Evolutionary conservation across 1,140 invertebrate genomes (phyloP).

Genomic region (Pseudoatta argentina): DNA sequence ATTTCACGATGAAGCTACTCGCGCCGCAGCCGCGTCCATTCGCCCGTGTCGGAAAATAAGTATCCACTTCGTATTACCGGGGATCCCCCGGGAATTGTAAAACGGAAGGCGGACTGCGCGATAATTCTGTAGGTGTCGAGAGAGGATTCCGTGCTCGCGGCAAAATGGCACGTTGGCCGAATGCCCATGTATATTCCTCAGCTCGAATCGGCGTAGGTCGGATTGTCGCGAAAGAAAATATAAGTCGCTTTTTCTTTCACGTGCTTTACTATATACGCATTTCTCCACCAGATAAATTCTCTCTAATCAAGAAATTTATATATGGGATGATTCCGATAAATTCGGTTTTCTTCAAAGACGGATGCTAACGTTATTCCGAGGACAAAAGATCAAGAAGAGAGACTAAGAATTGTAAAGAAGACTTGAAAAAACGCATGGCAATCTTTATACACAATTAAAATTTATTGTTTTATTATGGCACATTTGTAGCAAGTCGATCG

Average conservation of each 20-base stretch:
- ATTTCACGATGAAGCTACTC: constrained; percentile 63
- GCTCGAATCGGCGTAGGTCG: constrained; percentile 3
- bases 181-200: constrained; percentile 63
- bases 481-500: not conserved
- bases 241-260: not conserved
- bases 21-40: constrained; percentile 51
- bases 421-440: not conserved
- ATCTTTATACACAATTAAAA: not conserved
- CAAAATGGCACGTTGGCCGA: constrained; percentile 71
- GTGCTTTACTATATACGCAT: not conserved
- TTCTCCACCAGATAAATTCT: not conserved
- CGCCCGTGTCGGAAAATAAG: constrained; percentile 68
- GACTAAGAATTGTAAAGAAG: not conserved
- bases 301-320: constrained; percentile 3
- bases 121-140: constrained; percentile 74
- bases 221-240: constrained; percentile 66
- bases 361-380: not conserved
- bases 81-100: constrained; percentile 70
- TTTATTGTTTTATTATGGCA: not conserved
- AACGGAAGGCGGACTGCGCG: constrained; percentile 66
- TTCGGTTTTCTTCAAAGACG: not conserved
- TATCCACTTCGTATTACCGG: constrained; percentile 66
- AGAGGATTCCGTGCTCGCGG: constrained; percentile 62
- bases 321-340: not conserved
- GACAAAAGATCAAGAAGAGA: not conserved